Percentiles rank a stretch among this genome's conserved stretches.
These are phyloP conservation scores for Pempheris klunzingeri DNA, from an alignment of 2,797 vertebrate genomes.

Conservation along the genomic window DNA sequence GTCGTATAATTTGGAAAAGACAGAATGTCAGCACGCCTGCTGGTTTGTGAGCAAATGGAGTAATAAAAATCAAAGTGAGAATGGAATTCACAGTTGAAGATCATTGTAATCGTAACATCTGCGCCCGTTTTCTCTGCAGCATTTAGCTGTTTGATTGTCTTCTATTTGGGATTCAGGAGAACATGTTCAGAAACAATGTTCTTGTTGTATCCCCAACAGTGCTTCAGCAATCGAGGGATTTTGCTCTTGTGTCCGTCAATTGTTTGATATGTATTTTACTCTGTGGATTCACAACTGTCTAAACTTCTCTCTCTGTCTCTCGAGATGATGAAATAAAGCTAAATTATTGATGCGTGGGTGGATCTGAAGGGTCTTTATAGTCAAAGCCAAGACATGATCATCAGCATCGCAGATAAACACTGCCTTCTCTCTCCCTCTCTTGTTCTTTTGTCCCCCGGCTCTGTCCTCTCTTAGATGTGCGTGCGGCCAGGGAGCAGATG, in stretches of 20 bases:
- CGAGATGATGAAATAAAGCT: constrained; percentile 70
- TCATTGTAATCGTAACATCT: constrained; percentile 50
- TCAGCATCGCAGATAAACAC: constrained; percentile 67
- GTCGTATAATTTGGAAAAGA: constrained; percentile 53
- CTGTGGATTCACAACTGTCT: constrained; percentile 56
- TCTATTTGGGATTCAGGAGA: constrained; percentile 45
- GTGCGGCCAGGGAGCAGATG: constrained; percentile 97
- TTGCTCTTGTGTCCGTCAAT: constrained; percentile 20
- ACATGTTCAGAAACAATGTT: constrained; percentile 49
- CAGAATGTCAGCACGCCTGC: constrained; percentile 48
- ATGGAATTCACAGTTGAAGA: constrained; percentile 53
- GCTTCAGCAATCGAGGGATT: constrained; percentile 41
- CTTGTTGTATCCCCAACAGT: constrained; percentile 52
- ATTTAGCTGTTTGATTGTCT: constrained; percentile 52
- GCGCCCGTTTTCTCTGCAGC: constrained; percentile 31
- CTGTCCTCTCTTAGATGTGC: constrained; percentile 88
- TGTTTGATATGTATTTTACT: constrained; percentile 67
- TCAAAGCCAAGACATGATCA: constrained; percentile 74
- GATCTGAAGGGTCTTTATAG: constrained; percentile 84
- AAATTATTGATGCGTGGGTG: constrained; percentile 79
- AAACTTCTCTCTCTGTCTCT: no score
- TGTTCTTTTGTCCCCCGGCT: constrained; percentile 18
- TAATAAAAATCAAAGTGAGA: constrained; percentile 60
- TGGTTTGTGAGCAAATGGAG: constrained; percentile 57
- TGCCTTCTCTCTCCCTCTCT: constrained; percentile 36